Base-by-base conservation (phyloP, 2,888 invertebrate genomes). In the Sinopyrophorus schimmeli region DNA sequence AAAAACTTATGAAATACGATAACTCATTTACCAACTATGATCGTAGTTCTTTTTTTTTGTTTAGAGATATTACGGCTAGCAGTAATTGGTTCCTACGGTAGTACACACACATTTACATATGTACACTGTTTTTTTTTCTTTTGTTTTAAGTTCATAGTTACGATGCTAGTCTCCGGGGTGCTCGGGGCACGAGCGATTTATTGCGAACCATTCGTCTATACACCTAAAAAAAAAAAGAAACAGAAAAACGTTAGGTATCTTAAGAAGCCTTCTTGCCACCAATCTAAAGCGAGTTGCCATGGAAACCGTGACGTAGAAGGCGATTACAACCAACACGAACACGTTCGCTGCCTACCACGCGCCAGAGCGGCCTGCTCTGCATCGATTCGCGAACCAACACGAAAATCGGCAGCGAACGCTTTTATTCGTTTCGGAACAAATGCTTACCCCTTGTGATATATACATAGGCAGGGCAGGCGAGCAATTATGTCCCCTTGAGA, bases 181-280 rank as follows among this genome's bases (percentile, higher is more conserved):
- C 77, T 97, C 97, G 41, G 98, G 98, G 80, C 98, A 98, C 70
- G 93, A 93, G 76, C 97, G 87, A 81, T 97, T 98, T 74, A 95
- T 91, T 77, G 95, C 92, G 80, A 98, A 98, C 98, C 98, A 98
- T 78, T 90, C 88, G 80, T 98, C 97, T 80, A 98, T 97, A 81
- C 98, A 98, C 76, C 95, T 97, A 81, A 34, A 87, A 68, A 40
- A 61, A 53, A n/a, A n/a, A n/a, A n/a, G n/a, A n/a, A n/a, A n/a
- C n/a, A n/a, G n/a, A n/a, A n/a, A n/a, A n/a, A n/a, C n/a, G n/a
- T n/a, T n/a, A n/a, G n/a, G n/a, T n/a, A n/a, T n/a, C n/a, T n/a
- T n/a, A n/a, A n/a, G n/a, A n/a, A n/a, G n/a, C n/a, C n/a, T n/a
- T n/a, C n/a, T n/a, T n/a, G n/a, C n/a, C n/a, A n/a, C n/a, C n/a